Base-by-base conservation (phyloP, 2,797 vertebrate species). In the Melopsittacus undulatus region DNA sequence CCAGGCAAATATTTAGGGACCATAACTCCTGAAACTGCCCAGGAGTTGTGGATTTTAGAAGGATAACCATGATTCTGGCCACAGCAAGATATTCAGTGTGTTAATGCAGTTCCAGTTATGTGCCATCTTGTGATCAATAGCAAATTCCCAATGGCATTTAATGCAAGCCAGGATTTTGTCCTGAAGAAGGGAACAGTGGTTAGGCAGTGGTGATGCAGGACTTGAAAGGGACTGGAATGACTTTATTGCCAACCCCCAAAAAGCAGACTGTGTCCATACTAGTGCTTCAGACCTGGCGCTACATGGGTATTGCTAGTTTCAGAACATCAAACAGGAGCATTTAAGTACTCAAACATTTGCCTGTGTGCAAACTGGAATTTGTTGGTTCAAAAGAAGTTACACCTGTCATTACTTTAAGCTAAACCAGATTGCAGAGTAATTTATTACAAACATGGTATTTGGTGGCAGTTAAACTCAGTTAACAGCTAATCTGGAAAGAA, bases 341-440 rank as follows among this genome's bases (percentile, higher is more conserved):
- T 94, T 87, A 78, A 68, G 62, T 86, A 63, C 10, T 17, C n/a
- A 92, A 91, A 83, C 21, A 86, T 86, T 83, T 90, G 49, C 76
- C 75, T 57, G 0, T 62, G 72, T 82, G 59, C 66, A 88, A 76
- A 75, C 32, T 75, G 16, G 73, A 70, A 78, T 46, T 48, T 61
- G 56, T 81, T 91, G 80, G 46, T 62, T 95, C 48, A 66, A 54
- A 89, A 45, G 56, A 54, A 94, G 48, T 82, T 90, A 19, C 3
- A 11, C 91, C 89, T 90, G 54, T 73, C 14, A 6, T 95, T 94
- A 89, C 92, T 78, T 94, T 74, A 81, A 92, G 90, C 81, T 86
- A 91, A 94, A 92, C 48, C n/a, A 94, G 82, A 80, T 73, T 75
- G 69, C 82, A 89, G 56, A 80, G 74, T 77, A 70, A 86, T 91